A percentile compares a stretch with the other conserved stretches of the same genome.
phyloP scores from a whole-genome alignment of 2,888 invertebrate species.

The Scaptomyza polygonia region DNA sequence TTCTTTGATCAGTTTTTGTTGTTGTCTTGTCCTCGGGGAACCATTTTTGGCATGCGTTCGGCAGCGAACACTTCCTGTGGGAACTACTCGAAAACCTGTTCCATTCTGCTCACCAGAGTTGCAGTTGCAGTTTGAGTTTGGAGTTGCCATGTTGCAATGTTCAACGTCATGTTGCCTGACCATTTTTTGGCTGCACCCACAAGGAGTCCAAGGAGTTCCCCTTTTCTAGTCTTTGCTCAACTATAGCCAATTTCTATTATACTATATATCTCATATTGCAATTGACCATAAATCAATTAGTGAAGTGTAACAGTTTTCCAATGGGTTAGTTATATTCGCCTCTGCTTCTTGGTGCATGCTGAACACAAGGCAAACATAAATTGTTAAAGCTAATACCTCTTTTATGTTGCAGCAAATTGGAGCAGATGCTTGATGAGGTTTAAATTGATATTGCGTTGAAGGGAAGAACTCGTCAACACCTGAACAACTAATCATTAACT shows the following conservation, averaged over 20 bases:
- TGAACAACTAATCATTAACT: constrained; percentile 15
- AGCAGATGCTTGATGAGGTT: constrained; percentile 33
- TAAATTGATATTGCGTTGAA: constrained; percentile 39
- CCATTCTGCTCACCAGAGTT: constrained; percentile 28
- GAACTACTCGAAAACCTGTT: constrained; percentile 66
- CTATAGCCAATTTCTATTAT: constrained; percentile 37
- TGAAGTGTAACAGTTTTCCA: constrained; percentile 63
- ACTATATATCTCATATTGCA: constrained; percentile 38
- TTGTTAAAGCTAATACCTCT: constrained; percentile 55
- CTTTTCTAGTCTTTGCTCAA: background rate
- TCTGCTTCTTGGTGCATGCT: constrained; percentile 38
- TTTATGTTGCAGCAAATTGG: constrained; percentile 66
- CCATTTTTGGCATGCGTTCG: constrained; percentile 76
- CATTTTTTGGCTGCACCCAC: constrained; percentile 63
- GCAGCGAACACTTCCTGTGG: constrained; percentile 75
- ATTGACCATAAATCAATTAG: constrained; percentile 71
- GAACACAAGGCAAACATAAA: constrained; percentile 60
- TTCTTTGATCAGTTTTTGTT: constrained; percentile 48
- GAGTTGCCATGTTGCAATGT: constrained; percentile 28
- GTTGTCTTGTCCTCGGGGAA: constrained; percentile 72
- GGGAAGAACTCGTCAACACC: constrained; percentile 42
- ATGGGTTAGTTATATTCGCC: constrained; percentile 5
- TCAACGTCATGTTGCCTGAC: constrained; percentile 51
- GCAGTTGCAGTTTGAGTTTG: constrained; percentile 7
- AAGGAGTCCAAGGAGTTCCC: constrained; percentile 11